Percentiles rank a stretch among this genome's conserved stretches.
Evolutionary conservation across 2,888 invertebrate genomes (phyloP).

Genomic region (Lasius platythorax): DNA sequence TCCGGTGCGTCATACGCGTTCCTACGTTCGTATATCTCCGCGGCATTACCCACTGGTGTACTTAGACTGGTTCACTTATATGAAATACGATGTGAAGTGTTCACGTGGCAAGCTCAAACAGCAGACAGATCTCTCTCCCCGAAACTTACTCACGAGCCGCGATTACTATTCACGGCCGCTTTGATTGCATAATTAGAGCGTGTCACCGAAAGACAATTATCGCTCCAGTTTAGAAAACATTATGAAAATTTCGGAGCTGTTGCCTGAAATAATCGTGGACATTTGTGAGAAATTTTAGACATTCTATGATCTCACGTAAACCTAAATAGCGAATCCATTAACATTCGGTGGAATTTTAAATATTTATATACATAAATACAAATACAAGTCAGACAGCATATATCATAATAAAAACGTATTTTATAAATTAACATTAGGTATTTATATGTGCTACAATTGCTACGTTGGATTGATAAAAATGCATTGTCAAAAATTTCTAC

Average conservation of each 20-base stretch:
- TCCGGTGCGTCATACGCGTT: constrained; percentile 76
- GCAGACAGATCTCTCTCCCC: constrained; percentile 52
- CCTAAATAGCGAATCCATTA: not conserved
- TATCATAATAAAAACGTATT: not conserved
- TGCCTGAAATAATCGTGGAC: not conserved
- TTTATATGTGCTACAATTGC: not conserved
- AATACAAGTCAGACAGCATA: not conserved
- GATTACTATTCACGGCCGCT: constrained; percentile 45
- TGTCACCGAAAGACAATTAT: constrained; percentile 29
- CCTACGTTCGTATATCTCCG: constrained; percentile 70
- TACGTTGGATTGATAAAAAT: not conserved
- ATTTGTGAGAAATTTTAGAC: constrained; percentile 31
- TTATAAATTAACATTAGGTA: not conserved
- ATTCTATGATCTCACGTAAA: not conserved
- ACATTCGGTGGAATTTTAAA: not conserved
- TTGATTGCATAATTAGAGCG: constrained; percentile 37
- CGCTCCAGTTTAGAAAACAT: constrained; percentile 36
- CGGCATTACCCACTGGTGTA: constrained; percentile 63
- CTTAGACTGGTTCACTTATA: constrained; percentile 61
- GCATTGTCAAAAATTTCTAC: not conserved
- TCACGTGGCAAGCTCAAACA: constrained; percentile 34
- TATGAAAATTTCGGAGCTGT: constrained; percentile 35
- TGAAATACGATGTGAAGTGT: constrained; percentile 56
- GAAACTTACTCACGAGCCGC: constrained; percentile 41
- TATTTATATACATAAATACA: not conserved